Evolutionary conservation across 1,140 invertebrate species (phyloP), one percentile per base, ranked within the genome.

Genomic region (Paralvinella palmiformis): DNA sequence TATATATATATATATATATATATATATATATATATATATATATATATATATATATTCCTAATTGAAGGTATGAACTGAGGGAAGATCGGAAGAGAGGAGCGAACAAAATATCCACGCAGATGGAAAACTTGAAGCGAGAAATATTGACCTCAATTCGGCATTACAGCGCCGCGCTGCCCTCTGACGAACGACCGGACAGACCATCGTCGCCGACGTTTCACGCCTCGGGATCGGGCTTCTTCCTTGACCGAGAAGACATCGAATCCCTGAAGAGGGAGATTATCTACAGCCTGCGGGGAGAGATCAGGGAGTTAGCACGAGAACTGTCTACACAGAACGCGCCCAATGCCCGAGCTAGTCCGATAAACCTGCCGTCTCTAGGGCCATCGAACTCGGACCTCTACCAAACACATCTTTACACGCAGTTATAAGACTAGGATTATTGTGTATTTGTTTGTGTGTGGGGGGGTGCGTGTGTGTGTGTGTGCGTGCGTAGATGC

Each of bases 31-130:
- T 29, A 17, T 29, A 27, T 24, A 17, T 17, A 22, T 6, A 7
- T 57, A 27, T 22, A 36, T 32, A 32, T 13, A 24, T 13, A 24
- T 37, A 59, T 59, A 58, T 59, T 3, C 37, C 32, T 59, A 53
- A 65, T 72, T 71, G 7, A 67, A 84, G 84, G 65, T 84, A 82
- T 62, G 84, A 85, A 70, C 71, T 85, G n/a, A 72, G 83, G 15
- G 84, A 84, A 67, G 84, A 85, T 65, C 64, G 84, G 15, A 82
- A 83, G 56, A 71, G 79, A 52, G 85, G 85, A 69, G 75, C 79
- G 4, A 74, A 74, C 4, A 65, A 79, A n/a, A 75, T 81, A 5
- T 76, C 79, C 10, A 71, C 71, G 31, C 81, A 84, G 63, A 77
- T 85, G 63, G 83, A 85, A 55, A 78, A 72, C 36, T 76, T 85